Conservation (phyloP, 37 sponge, comb jelly and placozoan species). For the Axinella damicornis region DNA sequence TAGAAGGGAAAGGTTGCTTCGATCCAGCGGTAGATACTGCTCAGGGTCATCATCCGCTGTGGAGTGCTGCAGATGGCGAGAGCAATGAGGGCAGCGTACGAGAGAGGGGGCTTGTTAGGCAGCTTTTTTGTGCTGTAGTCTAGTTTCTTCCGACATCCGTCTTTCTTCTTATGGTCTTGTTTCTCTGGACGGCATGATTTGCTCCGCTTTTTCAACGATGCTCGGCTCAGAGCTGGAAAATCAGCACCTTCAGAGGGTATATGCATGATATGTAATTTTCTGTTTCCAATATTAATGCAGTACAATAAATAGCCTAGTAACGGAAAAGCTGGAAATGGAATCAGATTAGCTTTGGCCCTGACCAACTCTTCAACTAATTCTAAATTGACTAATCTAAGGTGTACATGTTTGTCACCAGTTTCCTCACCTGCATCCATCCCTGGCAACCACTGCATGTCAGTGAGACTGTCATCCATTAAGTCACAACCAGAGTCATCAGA, state of each 20-base stretch:
- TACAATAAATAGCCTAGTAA: too few species aligned
- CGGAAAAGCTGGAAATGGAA: too few species aligned
- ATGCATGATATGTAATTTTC: not conserved
- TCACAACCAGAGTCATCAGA: constrained; percentile 37
- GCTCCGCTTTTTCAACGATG: not conserved
- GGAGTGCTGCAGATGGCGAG: constrained; percentile 77
- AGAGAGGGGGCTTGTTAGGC: constrained; percentile 67
- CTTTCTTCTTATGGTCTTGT: constrained; percentile 16
- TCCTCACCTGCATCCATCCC: constrained; percentile 51
- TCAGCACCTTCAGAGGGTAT: not conserved
- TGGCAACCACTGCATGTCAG: constrained; percentile 80
- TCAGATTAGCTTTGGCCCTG: too few species aligned
- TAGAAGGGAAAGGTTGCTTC: constrained; percentile 84
- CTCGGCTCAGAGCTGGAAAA: constrained; percentile 1
- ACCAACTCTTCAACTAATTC: too few species aligned
- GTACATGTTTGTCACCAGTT: too few species aligned
- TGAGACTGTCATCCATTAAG: constrained; percentile 69
- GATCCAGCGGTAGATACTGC: constrained; percentile 83
- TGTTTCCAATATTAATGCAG: too few species aligned
- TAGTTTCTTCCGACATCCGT: constrained; percentile 60
- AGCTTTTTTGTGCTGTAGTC: constrained; percentile 29
- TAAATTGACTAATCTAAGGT: too few species aligned
- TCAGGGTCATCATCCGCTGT: constrained; percentile 71
- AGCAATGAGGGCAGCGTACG: constrained; percentile 80
- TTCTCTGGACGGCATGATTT: not conserved